phyloP scores from a whole-genome alignment of 2,888 invertebrate species.

The Diarsia dahlii region DNA sequence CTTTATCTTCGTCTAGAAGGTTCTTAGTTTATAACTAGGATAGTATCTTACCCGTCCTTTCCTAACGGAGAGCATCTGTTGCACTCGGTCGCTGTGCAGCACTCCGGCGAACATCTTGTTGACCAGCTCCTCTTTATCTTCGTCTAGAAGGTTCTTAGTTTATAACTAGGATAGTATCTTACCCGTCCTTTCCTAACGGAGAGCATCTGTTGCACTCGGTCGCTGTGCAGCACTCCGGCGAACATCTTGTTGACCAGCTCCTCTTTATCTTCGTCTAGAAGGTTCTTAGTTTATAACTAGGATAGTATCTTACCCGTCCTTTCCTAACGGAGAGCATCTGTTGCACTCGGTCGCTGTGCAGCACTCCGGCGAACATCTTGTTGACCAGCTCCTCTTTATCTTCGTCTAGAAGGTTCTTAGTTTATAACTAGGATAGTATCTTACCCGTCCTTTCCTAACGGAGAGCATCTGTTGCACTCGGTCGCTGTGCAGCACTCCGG shows the following conservation, averaged over 20 bases:
- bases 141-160: conserved; percentile 80
- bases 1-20: conserved; percentile 90
- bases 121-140: conserved; percentile 91
- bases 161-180: not conserved
- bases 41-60: conserved; percentile 94
- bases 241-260: conserved; percentile 93
- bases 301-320: conserved; percentile 92
- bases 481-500: conserved; percentile 92
- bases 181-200: conserved; percentile 96
- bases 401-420: conserved; percentile 83
- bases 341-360: conserved; percentile 93
- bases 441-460: conserved; percentile 96
- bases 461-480: conserved; percentile 93
- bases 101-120: conserved; percentile 92
- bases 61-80: conserved; percentile 94
- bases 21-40: too few species aligned
- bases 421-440: too few species aligned
- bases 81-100: conserved; percentile 93
- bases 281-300: too few species aligned
- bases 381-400: conserved; percentile 92
- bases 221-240: conserved; percentile 92
- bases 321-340: conserved; percentile 95
- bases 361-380: conserved; percentile 92
- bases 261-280: conserved; percentile 90
- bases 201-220: conserved; percentile 93